Evolutionary conservation across 2,113 vertebrate species (phyloP).

Genomic region (Cyphomyrus plagiostoma): DNA sequence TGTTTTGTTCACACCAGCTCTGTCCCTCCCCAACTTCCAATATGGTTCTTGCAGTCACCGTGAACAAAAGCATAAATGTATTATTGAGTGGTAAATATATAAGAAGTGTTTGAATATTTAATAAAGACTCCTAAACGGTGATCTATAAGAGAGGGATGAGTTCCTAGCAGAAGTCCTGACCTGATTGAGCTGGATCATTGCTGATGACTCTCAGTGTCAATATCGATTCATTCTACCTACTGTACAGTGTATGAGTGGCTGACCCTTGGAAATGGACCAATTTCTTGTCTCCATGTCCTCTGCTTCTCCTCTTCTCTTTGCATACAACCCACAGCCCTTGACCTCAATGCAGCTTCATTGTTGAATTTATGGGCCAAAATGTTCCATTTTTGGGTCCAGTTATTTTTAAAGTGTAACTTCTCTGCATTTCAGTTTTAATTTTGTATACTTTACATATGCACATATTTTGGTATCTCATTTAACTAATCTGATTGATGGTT

Average conservation of each 20-base stretch:
- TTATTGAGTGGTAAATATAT: neutral
- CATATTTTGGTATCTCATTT: neutral
- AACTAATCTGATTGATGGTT: neutral
- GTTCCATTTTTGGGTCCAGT: neutral
- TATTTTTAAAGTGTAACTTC: neutral
- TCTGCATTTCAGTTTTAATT: neutral
- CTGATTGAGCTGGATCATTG: constrained; percentile 18
- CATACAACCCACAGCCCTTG: neutral
- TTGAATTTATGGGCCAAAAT: neutral
- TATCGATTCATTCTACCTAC: constrained; percentile 24
- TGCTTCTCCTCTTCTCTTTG: neutral
- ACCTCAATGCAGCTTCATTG: neutral
- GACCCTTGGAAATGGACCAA: constrained; percentile 21
- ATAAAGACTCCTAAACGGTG: neutral
- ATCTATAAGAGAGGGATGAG: constrained; percentile 15
- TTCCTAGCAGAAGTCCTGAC: constrained; percentile 25
- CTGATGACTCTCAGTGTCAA: constrained; percentile 12
- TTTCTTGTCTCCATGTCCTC: neutral
- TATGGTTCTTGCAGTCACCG: neutral
- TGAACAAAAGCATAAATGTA: neutral
- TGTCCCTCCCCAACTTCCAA: neutral
- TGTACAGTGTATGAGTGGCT: constrained; percentile 15
- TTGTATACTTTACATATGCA: neutral
- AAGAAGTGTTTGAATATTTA: neutral
- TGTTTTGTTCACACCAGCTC: neutral